Evolutionary conservation across 2,888 invertebrate genomes (phyloP), one percentile per base, ranked within the genome.

Genomic region (Pollenia labialis): DNA sequence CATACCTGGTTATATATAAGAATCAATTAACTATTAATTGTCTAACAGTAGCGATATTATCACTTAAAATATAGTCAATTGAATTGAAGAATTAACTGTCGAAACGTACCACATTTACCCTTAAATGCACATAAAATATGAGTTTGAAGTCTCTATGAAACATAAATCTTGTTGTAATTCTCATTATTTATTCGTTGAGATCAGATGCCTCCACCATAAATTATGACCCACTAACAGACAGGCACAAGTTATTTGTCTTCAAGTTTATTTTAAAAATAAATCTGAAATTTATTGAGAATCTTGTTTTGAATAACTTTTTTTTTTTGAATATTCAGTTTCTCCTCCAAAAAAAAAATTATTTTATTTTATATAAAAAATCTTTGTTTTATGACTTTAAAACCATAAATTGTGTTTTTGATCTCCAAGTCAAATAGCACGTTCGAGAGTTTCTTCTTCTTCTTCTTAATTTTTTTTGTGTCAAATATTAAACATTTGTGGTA

Each of bases 261-360:
- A 75, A 82, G 81, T 82, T 82, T 82, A 82, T 60, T 82, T 69
- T 69, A 60, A 75, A 75, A 74, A 82, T 69, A 82, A 82, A 75
- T 75, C 68, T 75, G 42, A 71, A 64, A 50, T 50, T 75, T 66
- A 54, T 46, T 81, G 44, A 48, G 12, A 68, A 50, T 66, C 52
- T 71, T 10, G 23, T 79, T 68, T 48, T 48, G 46, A 52, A 42
- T 32, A 32, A 32, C 32, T 32, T 32, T 66, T 56, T 42, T 12
- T 54, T 40, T n/a, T 42, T 14, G 11, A 16, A 9, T 42, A 12
- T 58, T 54, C 18, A 56, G 14, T 32, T 48, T 52, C 60, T 64
- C 16, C 60, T 9, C 10, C 12, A 52, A 54, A 23, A 42, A 32
- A 48, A 52, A 32, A 56, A 11, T 18, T 32, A 56, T 50, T 46